phyloP scores from a whole-genome alignment of 2,113 vertebrate species.

The Pachycephala philippinensis region DNA sequence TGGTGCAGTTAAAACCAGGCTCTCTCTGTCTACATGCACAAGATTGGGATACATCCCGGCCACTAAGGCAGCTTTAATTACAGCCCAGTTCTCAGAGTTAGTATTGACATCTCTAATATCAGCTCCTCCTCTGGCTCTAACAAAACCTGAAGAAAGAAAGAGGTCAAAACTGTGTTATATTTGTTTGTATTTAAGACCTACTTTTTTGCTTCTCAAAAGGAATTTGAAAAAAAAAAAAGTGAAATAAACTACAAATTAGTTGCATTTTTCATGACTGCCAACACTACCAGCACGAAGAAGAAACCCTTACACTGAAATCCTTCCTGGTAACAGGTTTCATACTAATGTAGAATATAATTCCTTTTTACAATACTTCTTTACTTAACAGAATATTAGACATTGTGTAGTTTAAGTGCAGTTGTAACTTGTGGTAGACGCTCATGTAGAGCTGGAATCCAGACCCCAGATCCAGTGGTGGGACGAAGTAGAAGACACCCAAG shows the following conservation, averaged over 20 bases:
- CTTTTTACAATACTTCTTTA: not conserved
- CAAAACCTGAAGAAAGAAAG: constrained; percentile 79
- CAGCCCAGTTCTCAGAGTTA: constrained; percentile 96
- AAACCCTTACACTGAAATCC: not conserved
- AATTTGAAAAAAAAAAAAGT: not conserved
- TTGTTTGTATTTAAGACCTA: not conserved
- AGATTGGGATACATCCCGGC: constrained; percentile 94
- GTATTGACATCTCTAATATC: constrained; percentile 91
- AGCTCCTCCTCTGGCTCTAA: constrained; percentile 84
- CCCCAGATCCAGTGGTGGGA: too few relatives aligned
- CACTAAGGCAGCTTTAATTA: constrained; percentile 92
- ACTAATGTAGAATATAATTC: not conserved
- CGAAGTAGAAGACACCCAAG: too few relatives aligned
- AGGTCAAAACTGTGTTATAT: not conserved
- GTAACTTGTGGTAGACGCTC: too few relatives aligned
- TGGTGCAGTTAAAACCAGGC: constrained; percentile 69
- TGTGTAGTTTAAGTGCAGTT: not conserved
- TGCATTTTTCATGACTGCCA: not conserved
- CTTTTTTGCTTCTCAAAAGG: not conserved
- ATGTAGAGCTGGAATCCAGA: too few relatives aligned
- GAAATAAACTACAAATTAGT: not conserved
- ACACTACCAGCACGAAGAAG: not conserved
- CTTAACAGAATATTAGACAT: not conserved
- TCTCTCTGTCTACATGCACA: constrained; percentile 81
- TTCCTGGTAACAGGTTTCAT: not conserved